These are phyloP conservation scores for Picathartes gymnocephalus DNA, from an alignment of 2,113 vertebrate species.

Conservation along the genomic window DNA sequence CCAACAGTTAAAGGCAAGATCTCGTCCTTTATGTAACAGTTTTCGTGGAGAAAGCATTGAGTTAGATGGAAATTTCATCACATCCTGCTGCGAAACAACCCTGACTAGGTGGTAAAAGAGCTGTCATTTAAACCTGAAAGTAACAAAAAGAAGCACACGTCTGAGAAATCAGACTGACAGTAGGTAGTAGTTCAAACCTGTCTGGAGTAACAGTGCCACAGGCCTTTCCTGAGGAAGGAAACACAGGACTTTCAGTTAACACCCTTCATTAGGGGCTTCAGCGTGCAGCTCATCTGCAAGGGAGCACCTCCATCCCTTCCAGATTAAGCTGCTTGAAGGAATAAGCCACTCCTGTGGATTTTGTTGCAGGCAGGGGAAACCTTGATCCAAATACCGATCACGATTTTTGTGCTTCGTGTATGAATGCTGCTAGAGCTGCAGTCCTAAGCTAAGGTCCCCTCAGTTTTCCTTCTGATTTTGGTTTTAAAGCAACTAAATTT, in stretches of 20 bases:
- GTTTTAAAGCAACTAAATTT: not conserved
- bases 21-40: not conserved
- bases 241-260: not conserved
- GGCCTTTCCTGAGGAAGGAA: not conserved
- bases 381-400: not conserved
- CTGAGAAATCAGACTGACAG: not conserved
- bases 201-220: not conserved
- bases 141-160: not conserved
- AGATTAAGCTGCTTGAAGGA: not conserved
- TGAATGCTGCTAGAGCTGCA: not conserved
- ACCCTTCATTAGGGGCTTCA: not conserved
- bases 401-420: accelerated
- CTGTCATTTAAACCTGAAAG: not conserved
- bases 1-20: not conserved
- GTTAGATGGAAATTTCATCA: not conserved
- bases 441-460: not conserved
- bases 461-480: not conserved
- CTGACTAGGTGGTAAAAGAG: not conserved
- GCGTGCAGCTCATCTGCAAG: not conserved
- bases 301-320: not conserved
- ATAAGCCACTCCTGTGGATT: not conserved
- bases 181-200: not conserved
- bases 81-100: not conserved
- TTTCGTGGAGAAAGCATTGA: not conserved
- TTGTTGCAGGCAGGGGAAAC: not conserved